Evolutionary conservation across 2,797 vertebrate species (phyloP).

Genomic region (Xyrichtys novacula): DNA sequence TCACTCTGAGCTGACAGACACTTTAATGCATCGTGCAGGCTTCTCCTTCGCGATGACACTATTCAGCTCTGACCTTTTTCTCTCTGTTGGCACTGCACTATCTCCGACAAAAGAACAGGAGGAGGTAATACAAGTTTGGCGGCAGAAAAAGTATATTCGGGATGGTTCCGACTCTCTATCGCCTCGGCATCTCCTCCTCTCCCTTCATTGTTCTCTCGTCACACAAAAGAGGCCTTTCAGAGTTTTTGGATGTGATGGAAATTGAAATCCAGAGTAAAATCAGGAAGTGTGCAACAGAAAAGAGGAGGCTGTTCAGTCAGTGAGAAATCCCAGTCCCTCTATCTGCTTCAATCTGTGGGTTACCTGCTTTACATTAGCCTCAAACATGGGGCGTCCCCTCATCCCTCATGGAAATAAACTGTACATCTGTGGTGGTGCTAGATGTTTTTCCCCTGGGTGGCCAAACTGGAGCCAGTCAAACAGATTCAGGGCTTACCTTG

Average conservation of each 20-base stretch:
- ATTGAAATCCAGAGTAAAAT: conserved; percentile 69
- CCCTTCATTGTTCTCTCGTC: conserved; percentile 42
- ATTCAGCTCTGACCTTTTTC: conserved; percentile 57
- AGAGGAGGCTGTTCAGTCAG: conserved; percentile 45
- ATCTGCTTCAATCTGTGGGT: not conserved
- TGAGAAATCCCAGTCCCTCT: conserved; percentile 3
- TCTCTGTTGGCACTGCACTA: conserved; percentile 48
- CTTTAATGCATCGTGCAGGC: conserved; percentile 56
- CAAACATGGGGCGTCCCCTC: not conserved
- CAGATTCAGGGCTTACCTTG: too few relatives aligned
- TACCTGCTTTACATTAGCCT: not conserved
- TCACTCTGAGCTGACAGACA: conserved; percentile 58
- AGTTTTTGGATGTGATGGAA: conserved; percentile 65
- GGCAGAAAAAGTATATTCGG: conserved; percentile 48
- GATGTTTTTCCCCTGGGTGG: not conserved
- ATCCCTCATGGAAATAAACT: not conserved
- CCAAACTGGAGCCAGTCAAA: too few relatives aligned
- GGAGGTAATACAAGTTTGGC: conserved; percentile 67
- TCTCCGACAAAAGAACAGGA: conserved; percentile 60
- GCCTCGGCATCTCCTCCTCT: conserved; percentile 18
- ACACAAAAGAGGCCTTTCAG: conserved; percentile 59
- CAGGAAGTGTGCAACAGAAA: conserved; percentile 53
- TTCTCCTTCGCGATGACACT: conserved; percentile 47
- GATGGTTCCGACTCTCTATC: conserved; percentile 38
- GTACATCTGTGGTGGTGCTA: not conserved